A percentile compares a stretch with the other conserved stretches of the same genome.
Evolutionary conservation across 1,140 invertebrate species (phyloP).

Genomic region (Nylanderia fulva): DNA sequence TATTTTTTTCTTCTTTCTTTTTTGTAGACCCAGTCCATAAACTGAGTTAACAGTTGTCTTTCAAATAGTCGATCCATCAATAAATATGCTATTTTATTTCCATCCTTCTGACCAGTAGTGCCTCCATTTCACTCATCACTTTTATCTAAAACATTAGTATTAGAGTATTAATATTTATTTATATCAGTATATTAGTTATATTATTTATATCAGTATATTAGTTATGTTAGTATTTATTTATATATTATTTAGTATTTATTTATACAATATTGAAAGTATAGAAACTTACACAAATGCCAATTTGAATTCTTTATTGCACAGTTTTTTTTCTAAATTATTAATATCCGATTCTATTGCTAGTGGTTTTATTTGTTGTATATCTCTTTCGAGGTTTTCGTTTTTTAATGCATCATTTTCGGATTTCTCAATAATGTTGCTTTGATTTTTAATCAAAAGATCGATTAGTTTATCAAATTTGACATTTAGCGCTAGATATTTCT

Average conservation of each 20-base stretch:
- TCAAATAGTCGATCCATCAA: constrained; percentile 38
- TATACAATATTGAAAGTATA: constrained; percentile 6
- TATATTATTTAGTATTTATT: constrained; percentile 17
- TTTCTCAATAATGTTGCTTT: background rate
- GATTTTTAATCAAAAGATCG: constrained; percentile 38
- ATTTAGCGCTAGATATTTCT: constrained; percentile 21
- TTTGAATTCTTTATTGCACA: constrained; percentile 26
- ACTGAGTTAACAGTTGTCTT: constrained; percentile 13
- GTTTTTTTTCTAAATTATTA: constrained; percentile 7
- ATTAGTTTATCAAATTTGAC: constrained; percentile 36
- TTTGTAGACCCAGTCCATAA: constrained; percentile 30
- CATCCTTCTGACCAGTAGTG: background rate
- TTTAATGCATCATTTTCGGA: background rate
- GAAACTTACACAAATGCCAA: constrained; percentile 13
- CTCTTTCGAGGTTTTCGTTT: background rate
- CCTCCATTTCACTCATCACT: constrained; percentile 28
- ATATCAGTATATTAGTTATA: constrained; percentile 11
- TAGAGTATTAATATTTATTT: constrained; percentile 3
- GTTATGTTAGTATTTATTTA: no score
- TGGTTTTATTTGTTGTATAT: constrained; percentile 28
- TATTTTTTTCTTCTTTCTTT: constrained; percentile 5
- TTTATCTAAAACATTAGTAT: constrained; percentile 31
- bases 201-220: no score
- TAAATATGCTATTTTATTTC: constrained; percentile 28
- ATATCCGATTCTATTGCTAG: constrained; percentile 29